Evolutionary conservation across 2,797 vertebrate genomes (phyloP).

Genomic region (Tapirus indicus): DNA sequence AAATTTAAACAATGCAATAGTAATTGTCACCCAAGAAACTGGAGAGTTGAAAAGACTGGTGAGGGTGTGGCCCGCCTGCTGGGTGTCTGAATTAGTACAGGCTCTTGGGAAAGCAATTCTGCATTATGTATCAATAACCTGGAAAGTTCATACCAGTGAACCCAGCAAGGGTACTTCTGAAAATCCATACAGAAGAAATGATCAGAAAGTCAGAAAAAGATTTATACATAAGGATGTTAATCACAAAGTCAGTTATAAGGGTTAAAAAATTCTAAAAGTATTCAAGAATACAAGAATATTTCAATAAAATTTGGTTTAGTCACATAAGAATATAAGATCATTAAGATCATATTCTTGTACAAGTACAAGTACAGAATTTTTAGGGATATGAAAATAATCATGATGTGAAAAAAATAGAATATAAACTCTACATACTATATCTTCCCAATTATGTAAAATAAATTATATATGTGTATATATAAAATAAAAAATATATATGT

Average conservation of each 20-base stretch:
- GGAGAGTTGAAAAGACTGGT: background rate
- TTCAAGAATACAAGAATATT: background rate
- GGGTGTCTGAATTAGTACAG: too few species aligned
- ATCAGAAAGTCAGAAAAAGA: conserved; percentile 27
- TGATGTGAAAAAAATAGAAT: background rate
- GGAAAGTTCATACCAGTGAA: background rate
- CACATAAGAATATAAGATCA: background rate
- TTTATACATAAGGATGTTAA: background rate
- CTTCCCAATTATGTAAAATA: background rate
- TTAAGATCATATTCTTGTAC: background rate
- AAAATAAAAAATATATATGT: too few species aligned
- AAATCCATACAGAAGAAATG: background rate
- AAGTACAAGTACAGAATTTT: too few species aligned
- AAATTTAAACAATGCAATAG: background rate
- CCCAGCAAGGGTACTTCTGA: background rate
- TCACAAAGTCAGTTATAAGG: background rate
- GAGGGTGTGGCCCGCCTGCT: background rate
- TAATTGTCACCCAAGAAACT: background rate
- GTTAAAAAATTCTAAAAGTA: background rate
- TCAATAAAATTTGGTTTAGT: background rate
- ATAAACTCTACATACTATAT: background rate
- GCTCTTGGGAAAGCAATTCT: too few species aligned
- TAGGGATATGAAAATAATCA: background rate
- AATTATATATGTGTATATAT: background rate
- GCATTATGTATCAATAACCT: background rate